Evolutionary conservation across 2,113 vertebrate genomes (phyloP).

Genomic region (Myiopsitta monachus): DNA sequence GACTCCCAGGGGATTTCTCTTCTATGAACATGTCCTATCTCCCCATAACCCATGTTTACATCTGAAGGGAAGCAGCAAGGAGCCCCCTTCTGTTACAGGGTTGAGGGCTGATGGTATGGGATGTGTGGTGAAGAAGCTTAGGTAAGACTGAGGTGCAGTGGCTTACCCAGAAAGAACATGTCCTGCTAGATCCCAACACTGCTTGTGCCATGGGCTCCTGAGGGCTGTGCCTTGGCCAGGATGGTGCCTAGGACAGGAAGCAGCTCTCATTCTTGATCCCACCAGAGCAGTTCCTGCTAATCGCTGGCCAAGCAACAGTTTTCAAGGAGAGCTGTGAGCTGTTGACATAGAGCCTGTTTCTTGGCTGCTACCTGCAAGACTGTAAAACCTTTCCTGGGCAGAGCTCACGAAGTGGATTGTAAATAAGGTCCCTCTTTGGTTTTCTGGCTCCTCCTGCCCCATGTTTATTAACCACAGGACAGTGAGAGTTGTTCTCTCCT

Average conservation of each 20-base stretch:
- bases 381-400: not conserved
- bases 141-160: not conserved
- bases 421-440: not conserved
- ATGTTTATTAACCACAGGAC: not conserved
- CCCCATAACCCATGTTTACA: rapidly evolving
- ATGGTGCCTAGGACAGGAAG: not conserved
- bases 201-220: not conserved
- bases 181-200: not conserved
- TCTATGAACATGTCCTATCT: not conserved
- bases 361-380: not conserved
- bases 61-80: not conserved
- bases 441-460: not conserved
- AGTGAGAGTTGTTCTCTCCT: not conserved
- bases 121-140: not conserved
- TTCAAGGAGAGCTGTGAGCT: not conserved
- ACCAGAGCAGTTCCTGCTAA: rapidly evolving
- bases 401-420: not conserved
- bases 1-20: not conserved
- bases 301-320: not conserved
- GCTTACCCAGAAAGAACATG: not conserved
- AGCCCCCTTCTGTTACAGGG: not conserved
- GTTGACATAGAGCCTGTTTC: not conserved
- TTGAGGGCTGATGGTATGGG: not conserved
- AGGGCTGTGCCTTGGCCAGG: not conserved
- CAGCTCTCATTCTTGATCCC: rapidly evolving